Conservation (phyloP, 2,113 vertebrate genomes). For the Vicugna pacos region DNA sequence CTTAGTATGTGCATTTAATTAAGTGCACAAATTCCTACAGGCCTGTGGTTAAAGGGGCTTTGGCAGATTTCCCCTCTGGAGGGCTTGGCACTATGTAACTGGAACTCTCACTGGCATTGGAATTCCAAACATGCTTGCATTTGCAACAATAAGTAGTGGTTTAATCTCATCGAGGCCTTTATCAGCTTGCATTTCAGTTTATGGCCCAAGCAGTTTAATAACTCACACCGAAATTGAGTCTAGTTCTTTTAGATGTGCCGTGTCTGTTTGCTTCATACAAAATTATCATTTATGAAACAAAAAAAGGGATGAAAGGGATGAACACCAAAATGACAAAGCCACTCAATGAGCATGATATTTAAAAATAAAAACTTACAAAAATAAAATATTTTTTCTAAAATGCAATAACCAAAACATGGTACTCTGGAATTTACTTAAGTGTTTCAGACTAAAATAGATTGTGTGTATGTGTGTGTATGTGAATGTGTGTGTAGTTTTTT, state of each 20-base stretch:
- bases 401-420: not conserved
- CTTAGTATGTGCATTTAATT: conserved; percentile 74
- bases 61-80: conserved; percentile 66
- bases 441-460: not conserved
- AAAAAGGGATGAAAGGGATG: not conserved
- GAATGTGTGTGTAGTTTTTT: not conserved
- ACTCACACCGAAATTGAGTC: conserved; percentile 33
- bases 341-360: not conserved
- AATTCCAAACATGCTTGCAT: conserved; percentile 50
- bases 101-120: conserved; percentile 21
- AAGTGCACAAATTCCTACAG: conserved; percentile 73
- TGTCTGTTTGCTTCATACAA: not conserved
- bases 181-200: conserved; percentile 18
- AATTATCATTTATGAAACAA: conserved; percentile 50
- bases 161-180: not conserved
- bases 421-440: not conserved
- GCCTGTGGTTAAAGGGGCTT: conserved; percentile 73
- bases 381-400: conserved; percentile 34
- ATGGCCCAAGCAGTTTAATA: conserved; percentile 28
- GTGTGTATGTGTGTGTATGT: not conserved
- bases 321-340: not conserved
- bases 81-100: conserved; percentile 11
- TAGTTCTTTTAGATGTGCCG: not conserved
- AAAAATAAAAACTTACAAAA: not conserved
- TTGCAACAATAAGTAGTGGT: not conserved